Conservation (phyloP, 2,888 invertebrate species). For the Dastarcus helophoroides region DNA sequence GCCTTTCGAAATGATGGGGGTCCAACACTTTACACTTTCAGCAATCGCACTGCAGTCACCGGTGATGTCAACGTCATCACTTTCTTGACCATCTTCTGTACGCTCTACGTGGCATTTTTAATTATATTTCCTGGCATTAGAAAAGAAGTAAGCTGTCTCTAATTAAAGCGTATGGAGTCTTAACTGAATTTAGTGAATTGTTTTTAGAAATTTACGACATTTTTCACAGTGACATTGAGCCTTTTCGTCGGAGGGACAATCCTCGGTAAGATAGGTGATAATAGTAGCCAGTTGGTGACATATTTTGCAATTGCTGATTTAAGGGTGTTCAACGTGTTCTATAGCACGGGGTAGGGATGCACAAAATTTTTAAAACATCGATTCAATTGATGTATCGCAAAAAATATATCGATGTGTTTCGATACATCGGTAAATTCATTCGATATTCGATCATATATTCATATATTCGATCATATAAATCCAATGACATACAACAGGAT, state of each 20-base stretch:
- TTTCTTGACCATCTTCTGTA: constrained; percentile 76
- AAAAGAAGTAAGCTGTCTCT: constrained; percentile 62
- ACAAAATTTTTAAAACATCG: too few relatives aligned
- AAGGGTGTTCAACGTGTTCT: too few relatives aligned
- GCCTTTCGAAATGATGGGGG: constrained; percentile 95
- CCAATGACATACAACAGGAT: too few relatives aligned
- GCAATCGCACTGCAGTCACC: constrained; percentile 90
- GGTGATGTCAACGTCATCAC: constrained; percentile 84
- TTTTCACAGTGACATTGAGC: constrained; percentile 82
- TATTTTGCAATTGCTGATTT: too few relatives aligned
- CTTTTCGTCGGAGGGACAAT: constrained; percentile 89
- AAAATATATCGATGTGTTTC: too few relatives aligned
- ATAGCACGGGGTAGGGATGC: too few relatives aligned
- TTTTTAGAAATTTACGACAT: constrained; percentile 82
- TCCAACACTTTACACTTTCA: constrained; percentile 89
- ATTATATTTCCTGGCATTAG: constrained; percentile 92
- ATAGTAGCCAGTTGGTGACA: too few relatives aligned
- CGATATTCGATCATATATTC: too few relatives aligned
- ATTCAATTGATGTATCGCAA: too few relatives aligned
- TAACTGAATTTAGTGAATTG: constrained; percentile 13
- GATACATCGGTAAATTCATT: too few relatives aligned
- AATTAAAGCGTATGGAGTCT: not conserved
- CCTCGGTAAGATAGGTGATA: constrained; percentile 58
- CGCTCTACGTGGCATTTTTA: constrained; percentile 87
- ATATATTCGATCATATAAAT: too few relatives aligned